Conservation (phyloP, 2,888 invertebrate species). For the Eudasyphora cyanicolor region DNA sequence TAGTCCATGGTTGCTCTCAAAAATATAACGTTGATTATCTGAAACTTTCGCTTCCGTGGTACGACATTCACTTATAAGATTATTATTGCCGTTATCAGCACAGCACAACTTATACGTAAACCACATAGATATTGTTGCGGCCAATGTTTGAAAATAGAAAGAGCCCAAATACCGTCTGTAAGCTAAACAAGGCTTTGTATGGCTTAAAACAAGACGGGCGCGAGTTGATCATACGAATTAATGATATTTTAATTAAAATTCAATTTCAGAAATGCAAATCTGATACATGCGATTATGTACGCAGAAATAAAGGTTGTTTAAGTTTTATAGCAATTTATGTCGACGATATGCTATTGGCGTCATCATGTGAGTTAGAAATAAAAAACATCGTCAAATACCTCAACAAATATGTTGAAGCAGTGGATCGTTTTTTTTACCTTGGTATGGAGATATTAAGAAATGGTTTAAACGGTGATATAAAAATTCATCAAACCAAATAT, state of each 20-base stretch:
- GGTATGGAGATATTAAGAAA: constrained; percentile 40
- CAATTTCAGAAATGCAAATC: constrained; percentile 37
- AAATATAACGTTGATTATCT: constrained; percentile 9
- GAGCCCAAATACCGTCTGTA: constrained; percentile 44
- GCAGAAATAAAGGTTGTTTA: background rate
- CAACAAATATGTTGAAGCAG: constrained; percentile 26
- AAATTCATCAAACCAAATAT: constrained; percentile 38
- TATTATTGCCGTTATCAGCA: constrained; percentile 30
- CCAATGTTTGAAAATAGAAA: constrained; percentile 10
- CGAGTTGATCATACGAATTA: constrained; percentile 53
- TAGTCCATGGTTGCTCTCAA: constrained; percentile 12
- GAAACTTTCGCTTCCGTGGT: constrained; percentile 28
- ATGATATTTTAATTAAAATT: constrained; percentile 28
- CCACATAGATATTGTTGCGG: constrained; percentile 43
- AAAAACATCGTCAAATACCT: background rate
- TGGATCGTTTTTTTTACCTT: constrained; percentile 24
- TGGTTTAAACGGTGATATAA: constrained; percentile 24
- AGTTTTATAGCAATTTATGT: constrained; percentile 36
- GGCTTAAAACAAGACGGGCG: constrained; percentile 39
- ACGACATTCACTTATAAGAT: background rate
- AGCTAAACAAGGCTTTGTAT: constrained; percentile 22
- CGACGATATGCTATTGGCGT: too few species aligned
- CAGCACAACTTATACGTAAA: constrained; percentile 32
- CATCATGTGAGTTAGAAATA: too few species aligned
- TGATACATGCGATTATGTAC: constrained; percentile 6